phyloP scores from a whole-genome alignment of 2,888 invertebrate genomes.

The Alviniconcha strummeri region DNA sequence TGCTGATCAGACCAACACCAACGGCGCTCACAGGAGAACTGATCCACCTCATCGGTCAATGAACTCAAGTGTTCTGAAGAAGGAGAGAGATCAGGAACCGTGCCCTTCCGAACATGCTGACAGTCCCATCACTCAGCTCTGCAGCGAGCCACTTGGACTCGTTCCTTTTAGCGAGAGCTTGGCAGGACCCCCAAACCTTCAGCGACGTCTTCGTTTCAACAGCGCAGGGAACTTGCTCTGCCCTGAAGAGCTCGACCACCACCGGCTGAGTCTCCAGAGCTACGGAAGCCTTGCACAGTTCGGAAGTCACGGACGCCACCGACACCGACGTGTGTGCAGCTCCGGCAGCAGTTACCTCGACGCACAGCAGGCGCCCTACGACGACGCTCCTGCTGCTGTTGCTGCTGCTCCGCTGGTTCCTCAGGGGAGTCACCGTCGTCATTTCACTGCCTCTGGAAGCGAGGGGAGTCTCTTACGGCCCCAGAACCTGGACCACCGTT shows the following conservation, averaged over 20 bases:
- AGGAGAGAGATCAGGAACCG: neutral
- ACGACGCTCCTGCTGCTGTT: too few relatives aligned
- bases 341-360: too few relatives aligned
- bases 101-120: too few relatives aligned
- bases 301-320: too few relatives aligned
- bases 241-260: conserved; percentile 16
- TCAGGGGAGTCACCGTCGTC: too few relatives aligned
- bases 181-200: neutral
- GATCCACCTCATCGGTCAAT: neutral
- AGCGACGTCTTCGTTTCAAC: neutral
- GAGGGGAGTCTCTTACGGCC: neutral
- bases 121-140: neutral
- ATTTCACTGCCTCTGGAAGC: neutral
- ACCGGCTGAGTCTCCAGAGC: conserved; percentile 16
- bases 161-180: too few relatives aligned
- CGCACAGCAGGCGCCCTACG: too few relatives aligned
- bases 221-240: conserved; percentile 10
- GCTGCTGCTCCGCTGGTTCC: too few relatives aligned
- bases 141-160: neutral
- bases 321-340: too few relatives aligned
- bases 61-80: too few relatives aligned
- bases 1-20: conserved; percentile 3
- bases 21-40: neutral
- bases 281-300: conserved; percentile 13
- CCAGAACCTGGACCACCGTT: neutral